phyloP scores from a whole-genome alignment of 2,888 invertebrate species.

The Trichogramma dendrolimi region DNA sequence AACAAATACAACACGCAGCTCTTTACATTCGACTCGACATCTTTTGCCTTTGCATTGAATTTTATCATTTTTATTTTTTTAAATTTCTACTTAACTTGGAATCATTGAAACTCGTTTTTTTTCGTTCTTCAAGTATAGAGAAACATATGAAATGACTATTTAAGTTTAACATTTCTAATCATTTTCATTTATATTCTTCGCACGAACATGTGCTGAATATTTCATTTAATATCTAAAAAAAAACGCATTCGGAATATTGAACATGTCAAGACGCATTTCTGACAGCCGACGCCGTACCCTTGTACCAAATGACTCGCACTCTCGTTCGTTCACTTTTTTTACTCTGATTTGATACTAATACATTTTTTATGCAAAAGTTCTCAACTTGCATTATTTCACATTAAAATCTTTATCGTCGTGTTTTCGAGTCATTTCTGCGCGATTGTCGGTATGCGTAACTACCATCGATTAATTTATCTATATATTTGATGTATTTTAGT shows the following conservation, averaged over 20 bases:
- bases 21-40: too few species aligned
- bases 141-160: background rate
- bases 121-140: too few species aligned
- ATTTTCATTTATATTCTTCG: background rate
- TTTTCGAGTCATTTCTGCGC: too few species aligned
- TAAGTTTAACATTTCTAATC: background rate
- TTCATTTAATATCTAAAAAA: conserved; percentile 48
- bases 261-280: conserved; percentile 39
- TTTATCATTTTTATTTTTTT: too few species aligned
- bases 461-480: too few species aligned
- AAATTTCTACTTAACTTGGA: too few species aligned
- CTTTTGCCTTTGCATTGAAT: too few species aligned
- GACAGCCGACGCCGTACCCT: conserved; percentile 25
- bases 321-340: conserved; percentile 9
- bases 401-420: background rate
- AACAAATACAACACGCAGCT: too few species aligned
- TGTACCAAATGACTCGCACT: conserved; percentile 23
- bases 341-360: conserved; percentile 27
- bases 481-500: too few species aligned
- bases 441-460: too few species aligned
- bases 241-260: conserved; percentile 45
- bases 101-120: too few species aligned
- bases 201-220: conserved; percentile 36
- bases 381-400: conserved; percentile 27
- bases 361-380: conserved; percentile 32